These are phyloP conservation scores for Gasteruption jaculator DNA, from an alignment of 2,888 invertebrate species.

Conservation along the genomic window DNA sequence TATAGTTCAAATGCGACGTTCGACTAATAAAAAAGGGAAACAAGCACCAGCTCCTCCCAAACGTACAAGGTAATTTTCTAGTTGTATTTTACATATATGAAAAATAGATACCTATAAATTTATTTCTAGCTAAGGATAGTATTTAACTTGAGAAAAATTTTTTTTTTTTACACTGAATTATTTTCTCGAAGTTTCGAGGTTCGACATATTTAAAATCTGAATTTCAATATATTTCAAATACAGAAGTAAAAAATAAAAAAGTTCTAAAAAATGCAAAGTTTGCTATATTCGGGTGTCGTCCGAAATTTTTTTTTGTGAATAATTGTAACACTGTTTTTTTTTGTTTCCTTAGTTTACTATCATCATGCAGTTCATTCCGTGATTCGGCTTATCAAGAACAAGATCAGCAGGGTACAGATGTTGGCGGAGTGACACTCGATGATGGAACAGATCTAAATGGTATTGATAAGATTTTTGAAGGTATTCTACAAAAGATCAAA, in stretches of 20 bases:
- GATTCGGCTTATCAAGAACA: constrained; percentile 76
- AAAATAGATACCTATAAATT: constrained; percentile 9
- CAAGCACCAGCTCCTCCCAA: constrained; percentile 95
- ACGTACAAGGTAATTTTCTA: constrained; percentile 71
- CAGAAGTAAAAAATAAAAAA: no score
- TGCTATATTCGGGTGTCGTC: no score
- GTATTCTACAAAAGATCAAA: constrained; percentile 50
- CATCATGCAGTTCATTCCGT: constrained; percentile 81
- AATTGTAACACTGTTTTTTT: no score
- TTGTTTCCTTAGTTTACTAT: constrained; percentile 75
- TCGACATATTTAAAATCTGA: no score
- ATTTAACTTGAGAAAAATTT: no score
- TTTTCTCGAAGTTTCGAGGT: constrained; percentile 1
- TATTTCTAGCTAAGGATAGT: constrained; percentile 9
- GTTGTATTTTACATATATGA: constrained; percentile 4
- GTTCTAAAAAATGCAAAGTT: no score
- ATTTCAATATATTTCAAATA: no score
- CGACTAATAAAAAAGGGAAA: constrained; percentile 85
- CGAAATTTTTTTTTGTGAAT: no score
- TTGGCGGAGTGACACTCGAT: constrained; percentile 54
- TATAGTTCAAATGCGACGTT: constrained; percentile 78
- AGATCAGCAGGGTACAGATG: constrained; percentile 53
- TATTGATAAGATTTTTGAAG: constrained; percentile 57
- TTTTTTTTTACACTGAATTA: constrained; percentile 10
- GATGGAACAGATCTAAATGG: constrained; percentile 58